Percentiles rank a stretch among this genome's conserved stretches.
phyloP scores from a whole-genome alignment of 2,113 vertebrate species.

The Castor canadensis region DNA sequence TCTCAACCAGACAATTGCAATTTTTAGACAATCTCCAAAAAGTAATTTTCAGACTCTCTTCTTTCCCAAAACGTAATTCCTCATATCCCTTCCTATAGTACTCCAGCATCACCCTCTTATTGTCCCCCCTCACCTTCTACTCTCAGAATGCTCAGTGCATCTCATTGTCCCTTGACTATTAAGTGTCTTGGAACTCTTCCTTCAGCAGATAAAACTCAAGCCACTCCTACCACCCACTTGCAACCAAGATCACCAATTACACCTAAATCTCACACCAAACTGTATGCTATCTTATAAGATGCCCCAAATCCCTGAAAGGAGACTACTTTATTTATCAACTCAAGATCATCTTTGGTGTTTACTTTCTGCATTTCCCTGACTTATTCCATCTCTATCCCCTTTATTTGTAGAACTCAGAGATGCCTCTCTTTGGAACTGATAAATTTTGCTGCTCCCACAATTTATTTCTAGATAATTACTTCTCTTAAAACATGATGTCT shows the following conservation, averaged over 20 bases:
- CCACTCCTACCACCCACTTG: background rate
- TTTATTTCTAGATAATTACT: background rate
- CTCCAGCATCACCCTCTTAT: background rate
- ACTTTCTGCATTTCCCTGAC: background rate
- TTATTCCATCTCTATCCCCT: background rate
- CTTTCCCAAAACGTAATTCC: background rate
- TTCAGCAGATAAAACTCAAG: background rate
- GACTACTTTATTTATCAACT: background rate
- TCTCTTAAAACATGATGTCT: background rate
- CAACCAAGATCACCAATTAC: background rate
- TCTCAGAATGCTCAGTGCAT: no score
- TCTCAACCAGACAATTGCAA: background rate
- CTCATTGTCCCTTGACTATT: background rate
- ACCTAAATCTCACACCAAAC: background rate
- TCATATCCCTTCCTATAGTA: no score
- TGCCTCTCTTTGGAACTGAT: background rate
- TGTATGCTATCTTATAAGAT: background rate
- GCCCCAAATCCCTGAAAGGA: background rate
- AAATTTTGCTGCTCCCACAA: background rate
- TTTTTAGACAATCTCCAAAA: background rate
- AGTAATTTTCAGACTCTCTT: background rate
- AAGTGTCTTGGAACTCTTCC: background rate
- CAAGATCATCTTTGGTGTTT: background rate
- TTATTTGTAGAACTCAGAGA: background rate
- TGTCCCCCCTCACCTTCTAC: background rate